Base-by-base conservation (phyloP, 2,888 invertebrate genomes). In the Drosophila neotestacea region DNA sequence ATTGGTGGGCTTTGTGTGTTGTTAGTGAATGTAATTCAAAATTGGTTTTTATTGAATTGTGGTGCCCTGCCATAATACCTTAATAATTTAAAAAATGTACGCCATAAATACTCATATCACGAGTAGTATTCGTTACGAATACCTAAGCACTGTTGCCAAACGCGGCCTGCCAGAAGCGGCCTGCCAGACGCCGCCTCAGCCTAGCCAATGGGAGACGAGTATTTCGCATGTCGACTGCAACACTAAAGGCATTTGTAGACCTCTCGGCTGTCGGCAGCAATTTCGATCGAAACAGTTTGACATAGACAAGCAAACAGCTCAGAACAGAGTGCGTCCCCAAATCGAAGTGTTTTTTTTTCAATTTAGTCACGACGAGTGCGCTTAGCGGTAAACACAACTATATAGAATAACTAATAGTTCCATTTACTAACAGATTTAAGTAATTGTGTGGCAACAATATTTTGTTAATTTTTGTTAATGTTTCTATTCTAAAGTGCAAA, bases 311-410 rank as follows among this genome's bases (percentile, higher is more conserved):
- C 81, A 65, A 81, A 52, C 67, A 73, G 71, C 52, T 67, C 62
- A 48, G 47, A 55, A 11, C 62, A 44, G 9, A 44, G 51, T 70
- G 58, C 39, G 69, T 13, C 60, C 30, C 3, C 34, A 50, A 56
- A 61, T 10, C 32, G 52, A 63, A 63, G 63, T 70, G 52, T 16
- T 38, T 61, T 70, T 77, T 67, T 67, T 65, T 63, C 60, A 54
- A 42, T 69, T 59, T 60, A 70, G 63, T 71, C 67, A 76, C 83
- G 78, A 83, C 78, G 71, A 75, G 83, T 82, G 70, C 73, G 84
- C 80, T 83, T 75, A 85, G 84, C 84, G 84, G 84, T 86, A 85
- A 84, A 85, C 74, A 83, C 64, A 74, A 66, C 55, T 59, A 62
- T 70, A 59, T 48, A 64, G 42, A 54, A 63, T 67, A 42, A 73